phyloP scores from a whole-genome alignment of 1,140 invertebrate genomes.

The Cryptotermes secundus region DNA sequence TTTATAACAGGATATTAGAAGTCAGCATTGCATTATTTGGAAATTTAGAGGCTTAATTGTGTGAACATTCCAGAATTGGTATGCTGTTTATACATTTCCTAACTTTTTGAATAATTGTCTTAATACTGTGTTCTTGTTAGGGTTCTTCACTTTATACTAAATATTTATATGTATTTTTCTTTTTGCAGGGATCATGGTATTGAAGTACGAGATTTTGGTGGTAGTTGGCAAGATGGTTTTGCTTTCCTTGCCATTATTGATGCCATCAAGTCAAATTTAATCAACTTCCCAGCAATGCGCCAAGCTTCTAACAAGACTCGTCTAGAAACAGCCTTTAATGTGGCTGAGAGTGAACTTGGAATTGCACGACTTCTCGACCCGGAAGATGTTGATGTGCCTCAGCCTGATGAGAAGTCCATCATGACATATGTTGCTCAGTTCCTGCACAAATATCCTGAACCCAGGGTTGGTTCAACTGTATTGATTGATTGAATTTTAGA shows the following conservation, averaged over 20 bases:
- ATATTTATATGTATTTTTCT: neutral
- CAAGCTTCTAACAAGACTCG: constrained; percentile 76
- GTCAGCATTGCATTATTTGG: too few species aligned
- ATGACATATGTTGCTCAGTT: constrained; percentile 99
- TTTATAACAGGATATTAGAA: too few species aligned
- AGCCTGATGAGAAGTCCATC: constrained; percentile 97
- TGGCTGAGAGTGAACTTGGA: constrained; percentile 89
- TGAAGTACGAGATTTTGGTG: constrained; percentile 91
- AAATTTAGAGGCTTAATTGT: too few species aligned
- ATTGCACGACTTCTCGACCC: constrained; percentile 91
- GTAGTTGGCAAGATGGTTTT: constrained; percentile 95
- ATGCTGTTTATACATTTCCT: too few species aligned
- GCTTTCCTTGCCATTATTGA: constrained; percentile 96
- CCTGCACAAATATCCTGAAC: constrained; percentile 91
- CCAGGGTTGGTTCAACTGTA: constrained; percentile 44
- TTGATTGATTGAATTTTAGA: neutral
- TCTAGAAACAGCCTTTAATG: constrained; percentile 89
- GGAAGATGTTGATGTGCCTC: constrained; percentile 95
- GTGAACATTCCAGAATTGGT: too few species aligned
- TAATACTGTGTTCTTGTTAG: too few species aligned
- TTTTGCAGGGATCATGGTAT: constrained; percentile 76
- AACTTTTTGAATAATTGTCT: too few species aligned
- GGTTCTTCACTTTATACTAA: too few species aligned
- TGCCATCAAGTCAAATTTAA: constrained; percentile 88
- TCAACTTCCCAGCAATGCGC: constrained; percentile 80